Evolutionary conservation across 1,140 invertebrate genomes (phyloP), one percentile per base, ranked within the genome.

Genomic region (Meloidogyne hapla): DNA sequence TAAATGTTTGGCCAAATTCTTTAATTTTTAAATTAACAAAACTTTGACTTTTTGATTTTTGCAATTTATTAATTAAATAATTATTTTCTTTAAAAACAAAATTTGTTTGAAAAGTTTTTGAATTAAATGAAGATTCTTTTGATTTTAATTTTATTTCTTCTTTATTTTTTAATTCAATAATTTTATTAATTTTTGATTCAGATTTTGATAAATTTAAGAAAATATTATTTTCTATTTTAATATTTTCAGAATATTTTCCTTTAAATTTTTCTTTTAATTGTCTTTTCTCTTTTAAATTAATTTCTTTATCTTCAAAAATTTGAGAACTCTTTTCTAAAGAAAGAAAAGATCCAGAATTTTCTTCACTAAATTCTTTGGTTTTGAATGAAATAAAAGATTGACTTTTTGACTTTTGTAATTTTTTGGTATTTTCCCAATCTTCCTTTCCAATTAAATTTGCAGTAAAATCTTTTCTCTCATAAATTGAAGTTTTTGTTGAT

Each of bases 151-250:
- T 9, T n/a, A n/a, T 56, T 56, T 56, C 48, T 56, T 56, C 48
- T 56, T 56, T 56, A n/a, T n/a, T 56, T 56, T 56, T 56, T 56
- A 56, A 56, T 56, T 56, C n/a, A n/a, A 56, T 56, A n/a, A 56
- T n/a, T 56, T 56, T 56, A 56, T 56, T n/a, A 56, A 56, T 56
- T 8, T 56, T 6, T 6, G n/a, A 56, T n/a, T 56, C 48, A n/a
- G 48, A 56, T 56, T 56, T 56, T 56, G 48, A n/a, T n/a, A n/a
- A 8, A n/a, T 56, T 6, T 8, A 56, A 56, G 6, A 56, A 56
- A n/a, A 56, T 56, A n/a, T 56, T 21, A 6, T 56, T 56, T 56
- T 56, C n/a, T n/a, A 21, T 56, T 21, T 56, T 56, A n/a, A n/a
- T n/a, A n/a, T 56, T n/a, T 9, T n/a, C n/a, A n/a, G 18, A 56